Percentiles rank a stretch among this genome's conserved stretches.
Conservation (phyloP, 1,140 invertebrate species). For the Lanistes nyassanus region DNA sequence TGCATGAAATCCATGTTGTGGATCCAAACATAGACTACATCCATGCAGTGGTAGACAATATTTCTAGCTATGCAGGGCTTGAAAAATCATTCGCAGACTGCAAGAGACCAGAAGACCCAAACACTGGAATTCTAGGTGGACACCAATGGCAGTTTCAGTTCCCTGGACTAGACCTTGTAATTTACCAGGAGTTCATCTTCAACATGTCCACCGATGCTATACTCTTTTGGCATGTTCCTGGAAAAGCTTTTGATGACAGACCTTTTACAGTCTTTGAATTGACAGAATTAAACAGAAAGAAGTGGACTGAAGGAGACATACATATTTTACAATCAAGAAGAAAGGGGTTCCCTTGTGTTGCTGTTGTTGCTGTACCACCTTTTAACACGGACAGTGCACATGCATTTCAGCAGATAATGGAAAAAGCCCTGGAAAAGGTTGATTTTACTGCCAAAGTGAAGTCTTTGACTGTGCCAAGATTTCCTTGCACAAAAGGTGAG, state of each 20-base stretch:
- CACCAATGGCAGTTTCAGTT: neutral
- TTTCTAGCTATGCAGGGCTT: too few species aligned
- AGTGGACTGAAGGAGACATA: neutral
- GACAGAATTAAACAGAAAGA: too few species aligned
- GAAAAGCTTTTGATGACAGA: neutral
- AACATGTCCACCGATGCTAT: neutral
- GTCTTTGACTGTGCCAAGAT: slow-evolving; percentile 1
- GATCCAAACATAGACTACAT: too few species aligned
- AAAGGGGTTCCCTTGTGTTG: neutral
- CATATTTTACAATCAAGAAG: neutral
- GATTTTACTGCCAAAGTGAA: neutral
- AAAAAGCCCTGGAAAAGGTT: neutral
- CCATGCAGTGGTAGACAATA: too few species aligned
- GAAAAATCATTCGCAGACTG: too few species aligned
- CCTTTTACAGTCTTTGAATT: too few species aligned
- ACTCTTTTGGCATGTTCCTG: slow-evolving; percentile 2
- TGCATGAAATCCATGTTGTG: too few species aligned
- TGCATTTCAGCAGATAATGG: neutral
- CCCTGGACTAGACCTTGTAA: neutral
- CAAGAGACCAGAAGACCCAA: too few species aligned
- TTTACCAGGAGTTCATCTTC: neutral
- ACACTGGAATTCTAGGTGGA: neutral
- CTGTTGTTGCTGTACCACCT: neutral
- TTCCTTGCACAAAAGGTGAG: neutral
- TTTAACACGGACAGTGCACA: neutral